These are phyloP conservation scores for Odontamblyopus rebecca DNA, from an alignment of 2,797 vertebrate species.

Conservation along the genomic window DNA sequence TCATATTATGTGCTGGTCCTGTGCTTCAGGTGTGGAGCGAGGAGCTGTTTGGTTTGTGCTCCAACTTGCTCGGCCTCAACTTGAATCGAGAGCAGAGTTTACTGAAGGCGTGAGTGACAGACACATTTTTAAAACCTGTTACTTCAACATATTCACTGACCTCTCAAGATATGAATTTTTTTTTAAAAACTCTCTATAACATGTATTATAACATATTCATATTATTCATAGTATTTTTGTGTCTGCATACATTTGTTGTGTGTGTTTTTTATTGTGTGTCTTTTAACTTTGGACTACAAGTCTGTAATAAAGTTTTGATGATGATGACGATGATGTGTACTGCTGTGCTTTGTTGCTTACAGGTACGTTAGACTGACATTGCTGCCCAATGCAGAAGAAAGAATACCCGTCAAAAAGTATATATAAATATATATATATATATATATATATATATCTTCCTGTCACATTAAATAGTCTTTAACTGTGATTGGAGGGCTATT, in stretches of 20 bases:
- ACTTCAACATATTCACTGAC: neutral
- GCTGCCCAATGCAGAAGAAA: slow-evolving; percentile 90
- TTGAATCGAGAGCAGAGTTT: slow-evolving; percentile 93
- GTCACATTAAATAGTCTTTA: neutral
- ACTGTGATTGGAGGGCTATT: neutral
- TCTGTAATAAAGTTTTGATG: too few relatives aligned
- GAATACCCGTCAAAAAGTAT: slow-evolving; percentile 97
- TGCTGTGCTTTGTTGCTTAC: slow-evolving; percentile 25
- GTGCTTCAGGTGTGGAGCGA: slow-evolving; percentile 90
- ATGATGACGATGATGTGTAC: too few relatives aligned
- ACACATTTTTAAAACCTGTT: neutral
- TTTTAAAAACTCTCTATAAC: neutral
- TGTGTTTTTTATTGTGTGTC: neutral
- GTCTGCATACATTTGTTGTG: neutral
- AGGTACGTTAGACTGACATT: slow-evolving; percentile 88
- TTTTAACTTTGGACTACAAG: too few relatives aligned
- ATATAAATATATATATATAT: slow-evolving; percentile 27
- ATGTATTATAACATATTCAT: neutral
- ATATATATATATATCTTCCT: slow-evolving; percentile 5
- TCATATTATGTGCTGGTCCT: neutral
- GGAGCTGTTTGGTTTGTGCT: slow-evolving; percentile 92
- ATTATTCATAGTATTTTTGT: neutral
- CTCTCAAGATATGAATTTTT: too few relatives aligned
- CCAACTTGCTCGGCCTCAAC: slow-evolving; percentile 94
- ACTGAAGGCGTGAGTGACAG: slow-evolving; percentile 92